Conservation (phyloP, 1,140 invertebrate species). For the Hyles vespertilio region DNA sequence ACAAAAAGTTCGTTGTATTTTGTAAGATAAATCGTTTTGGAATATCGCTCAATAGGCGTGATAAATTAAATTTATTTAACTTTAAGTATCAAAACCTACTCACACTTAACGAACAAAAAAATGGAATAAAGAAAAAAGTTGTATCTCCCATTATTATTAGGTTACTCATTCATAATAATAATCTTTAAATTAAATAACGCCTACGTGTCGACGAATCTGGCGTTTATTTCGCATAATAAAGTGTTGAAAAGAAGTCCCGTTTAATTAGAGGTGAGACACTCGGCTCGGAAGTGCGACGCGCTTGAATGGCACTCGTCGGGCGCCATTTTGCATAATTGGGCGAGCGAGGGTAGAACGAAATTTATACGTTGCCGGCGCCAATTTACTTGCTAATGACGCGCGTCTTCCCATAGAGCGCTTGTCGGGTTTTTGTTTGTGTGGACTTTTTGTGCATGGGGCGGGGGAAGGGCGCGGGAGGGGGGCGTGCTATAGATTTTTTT, state of each 20-base stretch:
- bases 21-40: too few relatives aligned
- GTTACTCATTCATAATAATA: too few relatives aligned
- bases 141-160: too few relatives aligned
- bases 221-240: slow-evolving; percentile 71
- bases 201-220: slow-evolving; percentile 51
- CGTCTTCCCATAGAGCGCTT: slow-evolving; percentile 50
- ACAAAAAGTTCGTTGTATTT: too few relatives aligned
- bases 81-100: too few relatives aligned
- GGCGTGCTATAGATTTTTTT: too few relatives aligned
- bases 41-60: too few relatives aligned
- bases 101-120: too few relatives aligned
- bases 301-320: slow-evolving; percentile 65
- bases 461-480: too few relatives aligned
- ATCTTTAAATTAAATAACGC: slow-evolving; percentile 34
- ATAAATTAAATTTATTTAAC: too few relatives aligned
- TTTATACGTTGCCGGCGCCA: slow-evolving; percentile 67
- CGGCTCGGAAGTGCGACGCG: slow-evolving; percentile 53
- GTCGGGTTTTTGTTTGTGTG: slow-evolving; percentile 45
- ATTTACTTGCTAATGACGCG: slow-evolving; percentile 73
- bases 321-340: slow-evolving; percentile 74
- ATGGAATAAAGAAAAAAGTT: too few relatives aligned
- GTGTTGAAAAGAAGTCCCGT: slow-evolving; percentile 70
- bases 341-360: slow-evolving; percentile 63
- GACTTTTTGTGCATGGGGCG: slow-evolving; percentile 2
- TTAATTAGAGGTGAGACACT: slow-evolving; percentile 73